A percentile compares a stretch with the other conserved stretches of the same genome.
These are phyloP conservation scores for Pseudeuparius sepicola DNA, from an alignment of 2,888 invertebrate genomes.

Conservation along the genomic window DNA sequence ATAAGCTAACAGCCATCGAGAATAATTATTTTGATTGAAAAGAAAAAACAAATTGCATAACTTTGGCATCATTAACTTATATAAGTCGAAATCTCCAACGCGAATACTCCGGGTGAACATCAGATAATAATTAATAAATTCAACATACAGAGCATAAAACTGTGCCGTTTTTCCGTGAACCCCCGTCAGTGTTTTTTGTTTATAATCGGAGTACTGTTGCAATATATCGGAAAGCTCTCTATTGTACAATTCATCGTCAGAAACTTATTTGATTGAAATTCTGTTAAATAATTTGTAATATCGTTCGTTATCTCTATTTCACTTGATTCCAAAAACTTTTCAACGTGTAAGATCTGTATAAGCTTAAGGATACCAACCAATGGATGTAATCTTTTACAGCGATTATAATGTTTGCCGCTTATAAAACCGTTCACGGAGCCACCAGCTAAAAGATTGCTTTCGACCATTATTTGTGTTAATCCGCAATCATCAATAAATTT, in stretches of 20 bases:
- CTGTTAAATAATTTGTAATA: constrained; percentile 9
- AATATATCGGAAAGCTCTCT: constrained; percentile 6
- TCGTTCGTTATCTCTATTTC: constrained; percentile 9
- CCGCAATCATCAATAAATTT: constrained; percentile 11
- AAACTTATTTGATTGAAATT: constrained; percentile 10
- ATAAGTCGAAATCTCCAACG: constrained; percentile 14
- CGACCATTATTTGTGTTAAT: constrained; percentile 13
- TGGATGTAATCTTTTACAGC: constrained; percentile 9
- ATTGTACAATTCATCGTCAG: constrained; percentile 14
- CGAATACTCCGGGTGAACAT: constrained; percentile 16
- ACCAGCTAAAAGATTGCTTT: constrained; percentile 18
- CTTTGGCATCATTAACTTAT: constrained; percentile 12
- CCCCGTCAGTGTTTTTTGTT: constrained; percentile 7
- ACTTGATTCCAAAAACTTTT: constrained; percentile 10
- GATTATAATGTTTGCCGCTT: constrained; percentile 22
- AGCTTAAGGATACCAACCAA: constrained; percentile 2
- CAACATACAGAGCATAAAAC: constrained; percentile 14
- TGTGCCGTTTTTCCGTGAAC: constrained; percentile 12
- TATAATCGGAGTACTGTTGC: constrained; percentile 9
- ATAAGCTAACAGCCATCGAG: constrained; percentile 15
- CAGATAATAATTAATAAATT: constrained; percentile 16
- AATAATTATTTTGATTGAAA: constrained; percentile 17
- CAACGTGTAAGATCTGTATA: constrained; percentile 11
- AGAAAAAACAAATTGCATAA: constrained; percentile 13
- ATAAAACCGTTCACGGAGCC: constrained; percentile 24